Percentiles rank a stretch among this genome's conserved stretches.
Conservation (phyloP, 2,113 vertebrate genomes). For the Vulpes lagopus region DNA sequence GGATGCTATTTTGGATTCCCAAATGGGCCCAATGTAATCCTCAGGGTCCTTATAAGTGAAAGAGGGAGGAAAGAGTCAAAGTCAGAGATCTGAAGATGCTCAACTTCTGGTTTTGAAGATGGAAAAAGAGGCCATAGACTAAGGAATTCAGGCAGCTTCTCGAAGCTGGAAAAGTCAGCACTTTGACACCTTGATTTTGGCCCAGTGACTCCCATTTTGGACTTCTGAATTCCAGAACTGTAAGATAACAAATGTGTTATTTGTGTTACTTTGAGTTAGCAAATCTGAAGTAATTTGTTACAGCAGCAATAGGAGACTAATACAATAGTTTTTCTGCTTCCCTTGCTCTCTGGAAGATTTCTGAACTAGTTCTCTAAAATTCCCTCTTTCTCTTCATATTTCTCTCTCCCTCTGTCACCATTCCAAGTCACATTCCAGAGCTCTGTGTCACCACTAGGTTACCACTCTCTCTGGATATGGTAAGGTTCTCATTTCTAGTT, state of each 20-base stretch:
- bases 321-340: background rate
- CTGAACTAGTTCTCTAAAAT: background rate
- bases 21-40: accelerated
- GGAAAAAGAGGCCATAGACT: background rate
- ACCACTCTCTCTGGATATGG: background rate
- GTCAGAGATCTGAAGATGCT: background rate
- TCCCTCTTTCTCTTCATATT: background rate
- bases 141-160: background rate
- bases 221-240: background rate
- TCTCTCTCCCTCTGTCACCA: background rate
- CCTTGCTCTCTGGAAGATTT: background rate
- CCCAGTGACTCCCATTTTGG: background rate
- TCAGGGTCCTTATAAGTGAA: background rate
- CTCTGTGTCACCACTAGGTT: background rate
- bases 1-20: background rate
- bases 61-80: background rate
- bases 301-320: background rate
- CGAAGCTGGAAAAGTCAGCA: background rate
- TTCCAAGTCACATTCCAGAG: background rate
- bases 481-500: background rate
- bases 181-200: background rate
- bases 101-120: background rate
- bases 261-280: background rate
- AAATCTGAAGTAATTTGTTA: background rate
- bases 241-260: background rate